Percentiles rank a stretch among this genome's conserved stretches.
These are phyloP conservation scores for Rhagium mordax DNA, from an alignment of 2,888 invertebrate species.

Conservation along the genomic window DNA sequence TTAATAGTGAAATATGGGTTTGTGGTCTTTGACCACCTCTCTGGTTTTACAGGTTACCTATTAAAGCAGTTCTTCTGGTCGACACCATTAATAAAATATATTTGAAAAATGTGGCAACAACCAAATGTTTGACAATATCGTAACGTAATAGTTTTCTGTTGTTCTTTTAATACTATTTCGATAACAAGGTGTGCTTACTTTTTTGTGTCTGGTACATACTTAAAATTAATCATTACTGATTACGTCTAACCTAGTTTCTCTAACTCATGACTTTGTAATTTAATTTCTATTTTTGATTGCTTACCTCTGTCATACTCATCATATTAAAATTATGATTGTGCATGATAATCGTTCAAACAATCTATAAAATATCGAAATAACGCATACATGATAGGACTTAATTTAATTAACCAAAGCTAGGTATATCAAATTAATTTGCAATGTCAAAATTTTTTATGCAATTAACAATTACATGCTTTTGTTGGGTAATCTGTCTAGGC, in stretches of 20 bases:
- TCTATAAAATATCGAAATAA: neutral
- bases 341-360: neutral
- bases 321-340: neutral
- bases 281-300: neutral
- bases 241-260: neutral
- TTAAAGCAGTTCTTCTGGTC: neutral
- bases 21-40: neutral
- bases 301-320: neutral
- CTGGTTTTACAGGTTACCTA: neutral
- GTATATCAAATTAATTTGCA: neutral
- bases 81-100: neutral
- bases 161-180: neutral
- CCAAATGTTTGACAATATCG: neutral
- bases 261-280: neutral
- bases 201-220: constrained; percentile 2
- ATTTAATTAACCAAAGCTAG: neutral
- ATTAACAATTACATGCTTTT: neutral
- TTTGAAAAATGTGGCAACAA: neutral
- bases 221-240: neutral
- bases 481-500: neutral
- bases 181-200: constrained; percentile 3
- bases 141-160: constrained; percentile 4
- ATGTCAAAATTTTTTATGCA: neutral
- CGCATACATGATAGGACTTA: neutral
- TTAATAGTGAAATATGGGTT: too few relatives aligned